Evolutionary conservation across 2,888 invertebrate genomes (phyloP).

Genomic region (Caenorhabditis uteleia): DNA sequence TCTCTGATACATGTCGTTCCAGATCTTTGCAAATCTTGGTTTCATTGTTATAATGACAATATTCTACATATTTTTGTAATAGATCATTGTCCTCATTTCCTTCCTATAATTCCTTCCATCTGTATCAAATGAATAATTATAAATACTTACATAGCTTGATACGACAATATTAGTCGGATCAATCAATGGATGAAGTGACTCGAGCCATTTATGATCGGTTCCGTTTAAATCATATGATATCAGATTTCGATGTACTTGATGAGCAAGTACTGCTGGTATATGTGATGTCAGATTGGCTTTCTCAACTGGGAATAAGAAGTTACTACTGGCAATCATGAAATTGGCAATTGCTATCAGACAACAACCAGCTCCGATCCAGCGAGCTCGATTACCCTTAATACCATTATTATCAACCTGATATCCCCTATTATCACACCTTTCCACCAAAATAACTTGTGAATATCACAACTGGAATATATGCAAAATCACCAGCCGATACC

Average conservation of each 20-base stretch:
- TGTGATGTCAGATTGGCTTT: slow-evolving; percentile 43
- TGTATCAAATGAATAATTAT: not conserved
- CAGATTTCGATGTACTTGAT: slow-evolving; percentile 39
- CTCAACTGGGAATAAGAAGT: slow-evolving; percentile 66
- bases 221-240: slow-evolving; percentile 11
- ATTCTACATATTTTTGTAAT: slow-evolving; percentile 30
- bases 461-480: slow-evolving; percentile 67
- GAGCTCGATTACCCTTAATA: slow-evolving; percentile 64
- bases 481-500: slow-evolving; percentile 69
- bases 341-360: slow-evolving; percentile 67
- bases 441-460: slow-evolving; percentile 68
- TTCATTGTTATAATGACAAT: slow-evolving; percentile 26
- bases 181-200: slow-evolving; percentile 24
- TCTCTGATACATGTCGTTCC: slow-evolving; percentile 24
- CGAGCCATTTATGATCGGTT: slow-evolving; percentile 24
- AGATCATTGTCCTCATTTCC: slow-evolving; percentile 27
- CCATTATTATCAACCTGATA: not conserved
- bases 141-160: slow-evolving; percentile 21
- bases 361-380: slow-evolving; percentile 69
- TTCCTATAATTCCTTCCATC: slow-evolving; percentile 12
- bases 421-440: slow-evolving; percentile 42
- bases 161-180: slow-evolving; percentile 30
- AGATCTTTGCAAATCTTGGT: slow-evolving; percentile 24
- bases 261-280: slow-evolving; percentile 35
- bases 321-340: slow-evolving; percentile 64